A percentile compares a stretch with the other conserved stretches of the same genome.
These are phyloP conservation scores for Gryllus longicercus DNA, from an alignment of 2,888 invertebrate genomes.

Conservation along the genomic window DNA sequence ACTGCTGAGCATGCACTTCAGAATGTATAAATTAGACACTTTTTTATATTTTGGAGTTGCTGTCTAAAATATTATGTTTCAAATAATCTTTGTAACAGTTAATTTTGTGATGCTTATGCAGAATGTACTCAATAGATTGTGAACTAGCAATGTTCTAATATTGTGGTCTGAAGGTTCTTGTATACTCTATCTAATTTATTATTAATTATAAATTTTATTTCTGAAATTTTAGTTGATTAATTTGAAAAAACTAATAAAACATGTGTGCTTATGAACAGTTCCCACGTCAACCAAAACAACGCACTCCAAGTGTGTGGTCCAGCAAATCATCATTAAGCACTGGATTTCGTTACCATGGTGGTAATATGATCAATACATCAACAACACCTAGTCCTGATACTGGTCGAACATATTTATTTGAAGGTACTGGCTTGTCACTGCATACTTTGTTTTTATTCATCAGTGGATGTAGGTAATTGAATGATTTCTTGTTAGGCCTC, in stretches of 20 bases:
- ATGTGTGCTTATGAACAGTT: constrained; percentile 52
- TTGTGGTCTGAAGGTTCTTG: too few relatives aligned
- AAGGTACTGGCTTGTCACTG: constrained; percentile 56
- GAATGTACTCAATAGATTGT: too few relatives aligned
- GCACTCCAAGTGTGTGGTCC: constrained; percentile 87
- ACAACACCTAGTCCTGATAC: constrained; percentile 87
- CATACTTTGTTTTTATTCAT: too few relatives aligned
- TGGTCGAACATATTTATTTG: constrained; percentile 85
- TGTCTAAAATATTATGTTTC: too few relatives aligned
- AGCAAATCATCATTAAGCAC: constrained; percentile 85
- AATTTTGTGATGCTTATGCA: too few relatives aligned
- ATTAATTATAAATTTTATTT: too few relatives aligned
- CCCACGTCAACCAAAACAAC: constrained; percentile 68
- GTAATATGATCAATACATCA: constrained; percentile 74
- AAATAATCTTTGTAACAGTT: too few relatives aligned
- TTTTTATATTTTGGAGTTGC: neutral
- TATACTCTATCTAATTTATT: too few relatives aligned
- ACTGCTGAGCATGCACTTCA: neutral
- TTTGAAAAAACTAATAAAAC: too few relatives aligned
- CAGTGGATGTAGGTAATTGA: neutral
- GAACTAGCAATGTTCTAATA: too few relatives aligned
- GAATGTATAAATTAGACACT: neutral
- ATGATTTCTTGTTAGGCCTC: constrained; percentile 45
- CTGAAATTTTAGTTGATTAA: too few relatives aligned
- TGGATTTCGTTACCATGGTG: constrained; percentile 82